These are phyloP conservation scores for Gymnothorax javanicus DNA, from an alignment of 2,797 vertebrate genomes.

Conservation along the genomic window DNA sequence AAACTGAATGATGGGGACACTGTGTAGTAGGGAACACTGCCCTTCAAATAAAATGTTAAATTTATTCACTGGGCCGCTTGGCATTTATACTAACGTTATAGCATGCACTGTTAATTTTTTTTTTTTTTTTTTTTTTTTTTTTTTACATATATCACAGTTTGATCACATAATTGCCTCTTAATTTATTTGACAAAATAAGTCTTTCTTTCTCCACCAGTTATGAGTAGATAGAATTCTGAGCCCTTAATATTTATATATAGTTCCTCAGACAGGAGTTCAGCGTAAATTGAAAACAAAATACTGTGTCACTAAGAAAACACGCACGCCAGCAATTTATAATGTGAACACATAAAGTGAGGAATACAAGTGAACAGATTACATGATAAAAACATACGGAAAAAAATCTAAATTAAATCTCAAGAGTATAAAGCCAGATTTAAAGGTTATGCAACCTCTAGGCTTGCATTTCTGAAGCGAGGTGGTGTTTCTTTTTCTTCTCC, in stretches of 20 bases:
- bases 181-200: constrained; percentile 2
- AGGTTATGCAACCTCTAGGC: constrained; percentile 59
- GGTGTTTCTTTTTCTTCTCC: constrained; percentile 38
- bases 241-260: not conserved
- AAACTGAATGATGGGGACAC: not conserved
- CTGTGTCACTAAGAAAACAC: not conserved
- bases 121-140: not conserved
- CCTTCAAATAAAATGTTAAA: not conserved
- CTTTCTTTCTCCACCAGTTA: not conserved
- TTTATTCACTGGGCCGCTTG: not conserved
- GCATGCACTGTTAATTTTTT: not conserved
- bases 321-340: not conserved
- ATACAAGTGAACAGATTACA: not conserved
- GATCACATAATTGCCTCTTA: not conserved
- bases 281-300: not conserved
- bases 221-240: not conserved
- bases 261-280: not conserved
- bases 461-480: constrained; percentile 11
- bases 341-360: not conserved
- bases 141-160: not conserved
- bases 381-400: not conserved
- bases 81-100: not conserved
- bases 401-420: not conserved
- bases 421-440: constrained; percentile 49
- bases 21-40: not conserved